Evolutionary conservation across 2,113 vertebrate genomes (phyloP), one percentile per base, ranked within the genome.

Genomic region (Asarcornis scutulata): DNA sequence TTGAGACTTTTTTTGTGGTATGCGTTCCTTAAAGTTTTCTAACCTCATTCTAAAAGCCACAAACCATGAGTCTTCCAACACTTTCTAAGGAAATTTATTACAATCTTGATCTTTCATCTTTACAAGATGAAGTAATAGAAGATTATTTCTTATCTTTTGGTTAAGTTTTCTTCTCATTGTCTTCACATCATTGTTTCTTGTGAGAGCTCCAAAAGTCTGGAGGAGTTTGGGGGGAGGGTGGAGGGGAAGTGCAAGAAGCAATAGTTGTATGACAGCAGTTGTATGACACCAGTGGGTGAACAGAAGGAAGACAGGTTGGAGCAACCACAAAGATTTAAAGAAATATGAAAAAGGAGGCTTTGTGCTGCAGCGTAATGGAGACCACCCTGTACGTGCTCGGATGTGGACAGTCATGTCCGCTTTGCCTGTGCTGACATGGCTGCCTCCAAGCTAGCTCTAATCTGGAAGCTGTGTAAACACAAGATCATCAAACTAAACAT

Each of bases 381-480:
- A 63, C 60, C 27, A 17, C 25, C 5, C 0, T 1, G 11, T 59
- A 26, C 0, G 2, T 66, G 32, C 17, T 91, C 0, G 0, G 62
- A 42, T 87, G 26, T 42, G 67, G 29, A 42, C 15, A 38, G 6
- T 85, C 42, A 18, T 0, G 1, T 60, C 46, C 52, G 27, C 68
- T 89, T 75, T 89, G 71, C 20, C 31, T 32, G 13, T 58, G 26
- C 32, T 34, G 29, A 48, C 26, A 23, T 3, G 26, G 17, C 42
- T 76, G 29, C 58, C 16, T 85, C 7, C 48, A 69, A 25, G 62
- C 17, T 48, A 73, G 22, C 7, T 87, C 9, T 76, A 14, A 52
- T 76, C 8, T 85, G 53, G 42, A 89, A 83, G 48, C 53, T n/a
- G 2, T 27, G 8, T 69, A 52, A 88, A 67, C 52, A 53, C 16